A percentile compares a stretch with the other conserved stretches of the same genome.
These are phyloP conservation scores for Artemia sp. DNA, from an alignment of 2,888 invertebrate genomes.

Conservation along the genomic window DNA sequence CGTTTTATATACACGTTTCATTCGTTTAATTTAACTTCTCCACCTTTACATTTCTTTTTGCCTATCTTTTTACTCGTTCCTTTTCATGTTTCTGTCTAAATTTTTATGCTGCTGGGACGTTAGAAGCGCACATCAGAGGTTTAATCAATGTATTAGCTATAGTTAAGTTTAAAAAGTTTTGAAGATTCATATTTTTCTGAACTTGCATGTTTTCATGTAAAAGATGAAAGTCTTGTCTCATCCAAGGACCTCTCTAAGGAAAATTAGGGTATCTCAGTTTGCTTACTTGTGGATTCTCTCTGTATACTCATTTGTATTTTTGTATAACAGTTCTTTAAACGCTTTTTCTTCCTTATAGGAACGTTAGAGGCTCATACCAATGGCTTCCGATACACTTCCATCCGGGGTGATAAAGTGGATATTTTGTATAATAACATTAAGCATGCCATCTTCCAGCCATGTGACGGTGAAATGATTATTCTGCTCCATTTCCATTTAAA, in stretches of 20 bases:
- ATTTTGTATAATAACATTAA: conserved; percentile 98
- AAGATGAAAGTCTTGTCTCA: too few species aligned
- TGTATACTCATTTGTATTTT: neutral
- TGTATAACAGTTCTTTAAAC: neutral
- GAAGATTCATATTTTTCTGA: too few species aligned
- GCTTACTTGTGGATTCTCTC: conserved; percentile 15
- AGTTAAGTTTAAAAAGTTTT: too few species aligned
- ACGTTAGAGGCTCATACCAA: conserved; percentile 87
- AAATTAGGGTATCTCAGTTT: neutral
- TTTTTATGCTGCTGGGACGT: too few species aligned
- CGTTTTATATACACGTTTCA: too few species aligned
- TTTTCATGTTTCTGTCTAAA: too few species aligned
- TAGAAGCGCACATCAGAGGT: too few species aligned
- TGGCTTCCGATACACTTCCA: conserved; percentile 90
- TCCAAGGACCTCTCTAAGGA: neutral
- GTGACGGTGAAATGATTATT: conserved; percentile 99
- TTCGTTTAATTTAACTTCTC: too few species aligned
- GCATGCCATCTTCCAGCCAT: conserved; percentile 97
- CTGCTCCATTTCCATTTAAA: conserved; percentile 94
- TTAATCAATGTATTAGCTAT: too few species aligned
- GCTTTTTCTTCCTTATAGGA: conserved; percentile 31
- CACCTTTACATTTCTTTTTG: too few species aligned
- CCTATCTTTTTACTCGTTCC: too few species aligned
- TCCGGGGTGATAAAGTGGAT: conserved; percentile 98
- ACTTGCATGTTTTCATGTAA: too few species aligned